These are phyloP conservation scores for Alosa sapidissima DNA, from an alignment of 2,797 vertebrate genomes.

Conservation along the genomic window DNA sequence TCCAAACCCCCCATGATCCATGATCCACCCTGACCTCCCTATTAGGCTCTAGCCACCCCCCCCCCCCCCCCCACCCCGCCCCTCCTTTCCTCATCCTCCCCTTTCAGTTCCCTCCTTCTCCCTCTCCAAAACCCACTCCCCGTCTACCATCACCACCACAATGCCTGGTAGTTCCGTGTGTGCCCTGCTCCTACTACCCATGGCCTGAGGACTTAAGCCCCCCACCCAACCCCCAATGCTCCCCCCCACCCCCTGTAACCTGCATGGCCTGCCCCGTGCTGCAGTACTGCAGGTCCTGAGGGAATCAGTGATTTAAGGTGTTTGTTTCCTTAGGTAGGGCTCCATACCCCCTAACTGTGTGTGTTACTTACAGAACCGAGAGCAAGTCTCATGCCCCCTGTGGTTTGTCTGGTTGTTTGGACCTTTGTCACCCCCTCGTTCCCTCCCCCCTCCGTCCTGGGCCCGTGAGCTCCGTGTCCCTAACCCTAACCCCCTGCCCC, in stretches of 20 bases:
- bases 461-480: conserved; percentile 48
- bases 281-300: conserved; percentile 57
- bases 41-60: conserved; percentile 8
- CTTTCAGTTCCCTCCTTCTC: conserved; percentile 30
- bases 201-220: conserved; percentile 30
- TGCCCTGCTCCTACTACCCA: background rate
- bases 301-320: conserved; percentile 54
- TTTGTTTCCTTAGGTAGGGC: conserved; percentile 57
- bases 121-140: conserved; percentile 26
- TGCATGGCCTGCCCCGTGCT: conserved; percentile 63
- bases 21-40: background rate
- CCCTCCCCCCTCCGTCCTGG: conserved; percentile 46
- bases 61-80: too few species aligned
- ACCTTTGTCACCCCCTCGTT: conserved; percentile 26
- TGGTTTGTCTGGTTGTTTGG: conserved; percentile 50
- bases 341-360: background rate
- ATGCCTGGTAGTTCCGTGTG: background rate
- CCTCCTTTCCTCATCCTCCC: conserved; percentile 31
- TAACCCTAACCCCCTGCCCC: conserved; percentile 4
- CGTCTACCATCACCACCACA: conserved; percentile 28
- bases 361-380: conserved; percentile 5
- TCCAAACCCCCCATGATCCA: background rate
- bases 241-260: conserved; percentile 42
- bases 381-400: conserved; percentile 27
- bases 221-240: background rate